These are phyloP conservation scores for Pentamera pediparva DNA, from an alignment of 53 echinoderm and acorn worm genomes.

Conservation along the genomic window DNA sequence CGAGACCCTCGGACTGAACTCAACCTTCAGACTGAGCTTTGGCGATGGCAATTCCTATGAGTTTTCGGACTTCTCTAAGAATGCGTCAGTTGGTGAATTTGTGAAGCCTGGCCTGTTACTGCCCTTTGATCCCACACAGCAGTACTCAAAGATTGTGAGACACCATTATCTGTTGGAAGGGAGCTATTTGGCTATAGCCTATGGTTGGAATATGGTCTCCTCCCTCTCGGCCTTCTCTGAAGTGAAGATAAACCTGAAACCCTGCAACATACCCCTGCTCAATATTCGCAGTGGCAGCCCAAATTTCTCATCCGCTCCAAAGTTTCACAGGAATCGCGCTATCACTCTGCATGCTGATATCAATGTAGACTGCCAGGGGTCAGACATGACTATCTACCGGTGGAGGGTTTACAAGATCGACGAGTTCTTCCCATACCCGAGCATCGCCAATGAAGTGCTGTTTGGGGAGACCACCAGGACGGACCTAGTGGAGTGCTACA, in stretches of 20 bases:
- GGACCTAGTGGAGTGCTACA: constrained; percentile 52
- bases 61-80: constrained; percentile 27
- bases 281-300: constrained; percentile 60
- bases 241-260: constrained; percentile 36
- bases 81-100: constrained; percentile 16
- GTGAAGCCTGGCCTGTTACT: constrained; percentile 49
- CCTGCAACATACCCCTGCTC: constrained; percentile 56
- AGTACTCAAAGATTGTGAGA: constrained; percentile 42
- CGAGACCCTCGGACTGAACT: constrained; percentile 45
- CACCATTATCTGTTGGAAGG: constrained; percentile 55
- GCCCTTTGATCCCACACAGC: constrained; percentile 54
- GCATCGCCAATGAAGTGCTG: constrained; percentile 45
- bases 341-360: constrained; percentile 45
- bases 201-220: constrained; percentile 52
- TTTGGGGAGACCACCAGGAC: constrained; percentile 42
- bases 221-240: constrained; percentile 31
- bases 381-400: constrained; percentile 33
- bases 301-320: constrained; percentile 27
- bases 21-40: constrained; percentile 45
- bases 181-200: constrained; percentile 36
- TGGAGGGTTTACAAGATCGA: constrained; percentile 62
- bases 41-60: constrained; percentile 55
- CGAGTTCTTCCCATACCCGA: constrained; percentile 57
- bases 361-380: constrained; percentile 39
- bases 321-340: constrained; percentile 43